Base-by-base conservation (phyloP, 1,140 invertebrate genomes). In the Bombus superbus region DNA sequence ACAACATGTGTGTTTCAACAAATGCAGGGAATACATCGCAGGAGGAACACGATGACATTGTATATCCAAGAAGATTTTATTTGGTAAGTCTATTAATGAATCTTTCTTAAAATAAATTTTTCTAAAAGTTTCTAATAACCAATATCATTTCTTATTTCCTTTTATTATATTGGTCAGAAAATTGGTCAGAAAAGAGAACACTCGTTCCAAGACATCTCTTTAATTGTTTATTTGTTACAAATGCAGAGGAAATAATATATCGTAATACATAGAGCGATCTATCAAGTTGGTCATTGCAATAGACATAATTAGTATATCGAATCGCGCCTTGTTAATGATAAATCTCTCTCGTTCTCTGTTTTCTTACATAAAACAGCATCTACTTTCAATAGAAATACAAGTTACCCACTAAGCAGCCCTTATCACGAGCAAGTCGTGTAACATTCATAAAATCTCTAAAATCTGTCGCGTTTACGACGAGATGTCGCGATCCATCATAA, bases 211-310 rank as follows among this genome's bases (percentile, higher is more conserved):
- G 47, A 72, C 32, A 62, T 62, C 35, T 57, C 28, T 72, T 84
- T 25, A 84, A 74, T 68, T 13, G 15, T 90, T 90, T 90, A 90
- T 90, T 89, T 53, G 71, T 82, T 89, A 90, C 64, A 90, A 89
- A 90, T 85, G 78, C 88, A 78, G 66, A 85, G 78, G 74, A 81
- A 90, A 79, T 85, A 86, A 68, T 73, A 62, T 53, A 35, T 83
- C 40, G 44, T 87, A 62, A 72, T 90, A 89, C 82, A 90, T 85
- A 87, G 28, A 85, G 76, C 81, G 59, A 89, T 90, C 88, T 90
- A 87, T 87, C 74, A 64, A 90, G 81, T 89, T 89, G 88, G 89
- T 89, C 88, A 87, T 87, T 85, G 89, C 68, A 47, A 76, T 86
- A 88, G 62, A 82, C 35, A 47, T 74, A 35, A 35, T n/a, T 59